Percentiles rank a stretch among this genome's conserved stretches.
Conservation (phyloP, 2,113 vertebrate species). For the Lepisosteus oculatus region DNA sequence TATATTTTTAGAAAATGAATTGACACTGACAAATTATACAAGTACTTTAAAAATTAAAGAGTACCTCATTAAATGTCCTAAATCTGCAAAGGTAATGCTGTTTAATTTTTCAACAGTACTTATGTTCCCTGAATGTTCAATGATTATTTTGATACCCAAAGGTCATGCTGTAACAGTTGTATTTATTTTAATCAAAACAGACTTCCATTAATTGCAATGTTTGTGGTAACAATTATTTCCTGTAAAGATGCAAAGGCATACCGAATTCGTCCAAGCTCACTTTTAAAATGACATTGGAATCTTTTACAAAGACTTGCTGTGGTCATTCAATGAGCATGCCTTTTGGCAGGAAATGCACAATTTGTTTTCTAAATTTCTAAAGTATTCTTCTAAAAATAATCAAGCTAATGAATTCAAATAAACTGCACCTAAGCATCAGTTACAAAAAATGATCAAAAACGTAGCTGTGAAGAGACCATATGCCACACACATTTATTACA, state of each 20-base stretch:
- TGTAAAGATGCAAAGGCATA: background rate
- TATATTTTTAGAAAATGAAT: slow-evolving; percentile 13
- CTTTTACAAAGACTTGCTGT: too few relatives aligned
- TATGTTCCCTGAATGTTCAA: background rate
- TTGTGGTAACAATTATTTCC: background rate
- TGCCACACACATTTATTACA: too few relatives aligned
- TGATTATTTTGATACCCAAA: slow-evolving; percentile 10
- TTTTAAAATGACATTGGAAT: too few relatives aligned
- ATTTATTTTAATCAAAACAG: background rate
- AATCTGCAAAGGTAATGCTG: background rate
- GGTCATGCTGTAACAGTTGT: background rate
- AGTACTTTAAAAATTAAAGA: slow-evolving; percentile 18
- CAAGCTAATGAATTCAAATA: too few relatives aligned
- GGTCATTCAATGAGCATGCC: too few relatives aligned
- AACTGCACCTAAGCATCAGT: too few relatives aligned
- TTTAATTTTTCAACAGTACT: slow-evolving; percentile 8
- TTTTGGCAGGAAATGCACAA: too few relatives aligned
- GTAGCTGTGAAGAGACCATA: too few relatives aligned
- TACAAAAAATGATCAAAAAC: too few relatives aligned
- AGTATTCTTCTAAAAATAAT: too few relatives aligned
- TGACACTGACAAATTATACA: slow-evolving; percentile 22
- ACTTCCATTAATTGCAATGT: slow-evolving; percentile 11
- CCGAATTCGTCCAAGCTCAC: too few relatives aligned
- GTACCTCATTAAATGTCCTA: background rate
- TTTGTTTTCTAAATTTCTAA: too few relatives aligned